Base-by-base conservation (phyloP, 2,888 invertebrate species). In the Bombylius discolor region DNA sequence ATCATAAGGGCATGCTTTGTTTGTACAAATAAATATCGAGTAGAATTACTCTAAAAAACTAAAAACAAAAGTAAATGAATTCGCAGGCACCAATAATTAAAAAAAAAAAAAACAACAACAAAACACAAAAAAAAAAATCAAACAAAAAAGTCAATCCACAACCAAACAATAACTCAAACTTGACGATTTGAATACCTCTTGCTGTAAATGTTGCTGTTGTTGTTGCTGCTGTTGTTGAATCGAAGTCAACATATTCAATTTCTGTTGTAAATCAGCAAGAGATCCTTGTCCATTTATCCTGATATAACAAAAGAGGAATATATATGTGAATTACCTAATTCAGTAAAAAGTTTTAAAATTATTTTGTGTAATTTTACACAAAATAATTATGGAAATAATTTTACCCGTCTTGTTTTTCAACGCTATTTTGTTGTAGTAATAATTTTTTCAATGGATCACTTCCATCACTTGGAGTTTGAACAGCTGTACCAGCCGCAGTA, bases 251-350 rank as follows among this genome's bases (percentile, higher is more conserved):
- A 79, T 77, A 5, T 77, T 75, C 55, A 81, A 68, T 62, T 81
- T 81, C 55, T 79, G 79, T 61, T 81, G 80, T 9, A 81, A 68
- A 67, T 81, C 79, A 1, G 78, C 79, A 52, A 81, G 63, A 42
- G 39, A 42, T 42, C 39, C 39, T 42, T 42, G 39, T 11, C 11
- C 39, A 42, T 42, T 42, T 11, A 42, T 42, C 39, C 39, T 42
- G 39, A 42, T 42, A 11, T 4, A 2, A 36, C 8, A 11, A 42
- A 42, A 39, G 14, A 47, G 33, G n/a, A 53, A 50, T 23, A 23
- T 23, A 23, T 23, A 23, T 23, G 23, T 23, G 23, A 23, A 23
- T 23, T 23, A 23, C 23, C 23, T 23, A 23, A 23, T 23, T 23
- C 23, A 23, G 23, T 23, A 23, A 23, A 23, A 23, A 23, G 1